Conservation (phyloP, 1,140 invertebrate genomes). For the Hycleus phaleratus region DNA sequence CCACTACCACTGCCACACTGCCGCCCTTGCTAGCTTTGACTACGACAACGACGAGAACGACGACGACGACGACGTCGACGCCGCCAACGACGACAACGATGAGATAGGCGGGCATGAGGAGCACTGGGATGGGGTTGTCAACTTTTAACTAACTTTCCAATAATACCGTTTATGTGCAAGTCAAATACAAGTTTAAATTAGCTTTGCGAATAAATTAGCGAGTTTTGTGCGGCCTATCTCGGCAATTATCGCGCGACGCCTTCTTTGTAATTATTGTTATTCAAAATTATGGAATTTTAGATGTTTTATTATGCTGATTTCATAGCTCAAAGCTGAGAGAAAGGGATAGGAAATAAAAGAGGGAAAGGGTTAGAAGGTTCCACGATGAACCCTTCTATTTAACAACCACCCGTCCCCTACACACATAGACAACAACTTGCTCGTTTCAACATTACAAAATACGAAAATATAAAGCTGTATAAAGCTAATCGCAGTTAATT, state of each 20-base stretch:
- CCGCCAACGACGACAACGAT: not conserved
- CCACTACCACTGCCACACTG: not conserved
- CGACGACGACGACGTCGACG: not conserved
- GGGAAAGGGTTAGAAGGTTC: too few relatives aligned
- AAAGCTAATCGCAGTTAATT: too few relatives aligned
- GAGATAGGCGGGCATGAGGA: not conserved
- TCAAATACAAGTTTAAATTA: conserved; percentile 43
- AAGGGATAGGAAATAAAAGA: too few relatives aligned
- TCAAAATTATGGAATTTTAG: conserved; percentile 40
- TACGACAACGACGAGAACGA: not conserved
- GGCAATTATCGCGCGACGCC: conserved; percentile 37
- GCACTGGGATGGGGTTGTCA: conserved; percentile 27
- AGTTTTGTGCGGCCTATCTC: conserved; percentile 39
- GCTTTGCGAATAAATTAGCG: conserved; percentile 39
- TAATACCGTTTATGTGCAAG: conserved; percentile 39
- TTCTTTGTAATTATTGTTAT: conserved; percentile 40
- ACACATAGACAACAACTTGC: too few relatives aligned
- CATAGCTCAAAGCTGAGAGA: conserved; percentile 25
- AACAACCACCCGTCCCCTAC: too few relatives aligned
- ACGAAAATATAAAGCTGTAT: too few relatives aligned
- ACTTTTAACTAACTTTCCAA: conserved; percentile 39
- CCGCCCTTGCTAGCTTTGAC: not conserved
- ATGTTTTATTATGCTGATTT: conserved; percentile 40
- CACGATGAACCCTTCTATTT: too few relatives aligned
- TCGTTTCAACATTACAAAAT: too few relatives aligned